Evolutionary conservation across 2,888 invertebrate species (phyloP).

Genomic region (Mythimna impura): DNA sequence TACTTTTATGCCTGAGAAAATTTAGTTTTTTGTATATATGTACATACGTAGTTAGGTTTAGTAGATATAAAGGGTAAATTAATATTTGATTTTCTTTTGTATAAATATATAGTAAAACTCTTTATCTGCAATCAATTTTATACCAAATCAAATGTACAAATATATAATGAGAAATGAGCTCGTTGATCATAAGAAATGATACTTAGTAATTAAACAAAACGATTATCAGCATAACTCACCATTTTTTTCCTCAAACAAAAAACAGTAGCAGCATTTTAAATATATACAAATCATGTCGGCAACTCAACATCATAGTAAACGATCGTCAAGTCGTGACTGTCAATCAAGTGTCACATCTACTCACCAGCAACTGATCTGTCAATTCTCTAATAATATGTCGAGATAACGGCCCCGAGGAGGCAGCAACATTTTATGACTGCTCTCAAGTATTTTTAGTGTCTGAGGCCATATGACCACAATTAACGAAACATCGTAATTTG

Average conservation of each 20-base stretch:
- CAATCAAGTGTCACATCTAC: constrained; percentile 65
- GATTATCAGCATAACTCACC: constrained; percentile 10
- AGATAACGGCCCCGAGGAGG: constrained; percentile 70
- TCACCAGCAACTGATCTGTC: constrained; percentile 57
- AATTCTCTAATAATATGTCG: constrained; percentile 67
- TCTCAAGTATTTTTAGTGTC: constrained; percentile 59
- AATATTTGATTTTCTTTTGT: too few relatives aligned
- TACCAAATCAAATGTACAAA: too few relatives aligned
- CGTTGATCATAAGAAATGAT: too few relatives aligned
- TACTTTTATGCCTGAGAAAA: background rate
- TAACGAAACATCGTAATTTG: constrained; percentile 62
- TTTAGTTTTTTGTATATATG: background rate
- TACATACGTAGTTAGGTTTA: background rate
- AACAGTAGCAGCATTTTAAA: constrained; percentile 55
- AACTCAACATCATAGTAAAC: constrained; percentile 24
- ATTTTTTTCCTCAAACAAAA: constrained; percentile 33
- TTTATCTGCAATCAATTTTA: too few relatives aligned
- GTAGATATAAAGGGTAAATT: too few relatives aligned
- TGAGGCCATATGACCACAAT: constrained; percentile 51
- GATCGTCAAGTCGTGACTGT: constrained; percentile 48
- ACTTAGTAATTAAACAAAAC: constrained; percentile 2
- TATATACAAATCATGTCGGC: constrained; percentile 43
- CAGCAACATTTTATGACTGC: constrained; percentile 72
- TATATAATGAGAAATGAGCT: too few relatives aligned
- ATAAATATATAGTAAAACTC: too few relatives aligned